Percentiles rank a stretch among this genome's conserved stretches.
These are phyloP conservation scores for Pissodes strobi DNA, from an alignment of 1,140 invertebrate genomes.

Conservation along the genomic window DNA sequence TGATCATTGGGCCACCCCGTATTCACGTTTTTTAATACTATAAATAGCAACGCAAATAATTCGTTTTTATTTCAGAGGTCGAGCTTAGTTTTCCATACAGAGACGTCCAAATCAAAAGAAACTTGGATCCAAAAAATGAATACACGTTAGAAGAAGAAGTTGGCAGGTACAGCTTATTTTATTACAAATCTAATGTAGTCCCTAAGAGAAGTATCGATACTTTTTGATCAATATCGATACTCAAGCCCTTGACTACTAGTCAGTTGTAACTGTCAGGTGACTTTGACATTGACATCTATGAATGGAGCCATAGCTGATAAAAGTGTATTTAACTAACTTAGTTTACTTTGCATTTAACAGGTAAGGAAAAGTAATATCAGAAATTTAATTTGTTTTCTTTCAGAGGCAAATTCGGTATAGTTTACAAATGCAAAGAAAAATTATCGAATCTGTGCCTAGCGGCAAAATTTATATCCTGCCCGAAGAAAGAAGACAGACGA, in stretches of 20 bases:
- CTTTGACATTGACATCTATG: too few species aligned
- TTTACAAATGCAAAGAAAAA: constrained; percentile 90
- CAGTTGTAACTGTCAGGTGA: neutral
- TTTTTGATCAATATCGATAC: neutral
- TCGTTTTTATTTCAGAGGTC: constrained; percentile 76
- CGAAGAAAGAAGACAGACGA: constrained; percentile 81
- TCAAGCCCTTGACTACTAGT: neutral
- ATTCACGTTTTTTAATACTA: too few species aligned
- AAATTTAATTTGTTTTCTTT: constrained; percentile 2
- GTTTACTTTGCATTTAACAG: too few species aligned
- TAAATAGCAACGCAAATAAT: constrained; percentile 14
- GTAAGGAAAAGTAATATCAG: too few species aligned
- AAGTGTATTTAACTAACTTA: too few species aligned
- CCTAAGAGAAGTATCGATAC: too few species aligned
- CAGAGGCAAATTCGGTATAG: constrained; percentile 98
- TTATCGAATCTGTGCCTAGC: constrained; percentile 79
- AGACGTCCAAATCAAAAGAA: constrained; percentile 77
- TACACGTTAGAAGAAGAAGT: constrained; percentile 82
- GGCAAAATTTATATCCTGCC: constrained; percentile 89
- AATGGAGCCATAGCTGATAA: too few species aligned
- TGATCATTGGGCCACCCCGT: too few species aligned
- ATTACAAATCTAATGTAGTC: neutral
- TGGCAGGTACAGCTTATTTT: constrained; percentile 62
- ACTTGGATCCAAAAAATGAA: constrained; percentile 76
- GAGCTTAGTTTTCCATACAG: constrained; percentile 81